phyloP scores from a whole-genome alignment of 2,113 vertebrate genomes.

The Cariama cristata region DNA sequence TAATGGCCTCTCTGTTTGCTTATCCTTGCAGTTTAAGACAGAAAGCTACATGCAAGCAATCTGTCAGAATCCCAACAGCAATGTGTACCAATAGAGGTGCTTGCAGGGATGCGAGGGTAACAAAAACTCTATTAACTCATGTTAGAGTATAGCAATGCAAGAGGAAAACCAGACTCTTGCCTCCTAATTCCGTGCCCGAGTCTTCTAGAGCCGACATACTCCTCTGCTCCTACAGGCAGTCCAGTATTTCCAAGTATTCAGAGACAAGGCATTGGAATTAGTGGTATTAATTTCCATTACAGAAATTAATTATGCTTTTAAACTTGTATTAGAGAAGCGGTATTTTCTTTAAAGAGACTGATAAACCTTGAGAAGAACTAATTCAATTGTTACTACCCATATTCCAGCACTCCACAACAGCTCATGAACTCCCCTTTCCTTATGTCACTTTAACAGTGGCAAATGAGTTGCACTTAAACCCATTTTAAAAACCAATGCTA shows the following conservation, averaged over 20 bases:
- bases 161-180: not conserved
- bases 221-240: not conserved
- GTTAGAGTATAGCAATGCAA: not conserved
- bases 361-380: not conserved
- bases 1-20: not conserved
- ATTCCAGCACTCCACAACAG: not conserved
- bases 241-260: not conserved
- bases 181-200: not conserved
- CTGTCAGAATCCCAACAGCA: not conserved
- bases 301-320: not conserved
- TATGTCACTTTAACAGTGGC: not conserved
- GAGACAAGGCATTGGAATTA: not conserved
- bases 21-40: not conserved
- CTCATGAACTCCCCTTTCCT: not conserved
- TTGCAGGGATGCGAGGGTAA: not conserved
- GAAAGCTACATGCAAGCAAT: not conserved
- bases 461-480: not conserved
- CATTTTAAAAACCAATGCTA: not conserved
- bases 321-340: not conserved
- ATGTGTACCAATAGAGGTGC: not conserved
- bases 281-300: not conserved
- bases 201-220: not conserved
- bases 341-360: not conserved
- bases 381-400: not conserved
- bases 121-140: not conserved